These are phyloP conservation scores for Drosophila sturtevanti DNA, from an alignment of 1,140 invertebrate species.

Conservation along the genomic window DNA sequence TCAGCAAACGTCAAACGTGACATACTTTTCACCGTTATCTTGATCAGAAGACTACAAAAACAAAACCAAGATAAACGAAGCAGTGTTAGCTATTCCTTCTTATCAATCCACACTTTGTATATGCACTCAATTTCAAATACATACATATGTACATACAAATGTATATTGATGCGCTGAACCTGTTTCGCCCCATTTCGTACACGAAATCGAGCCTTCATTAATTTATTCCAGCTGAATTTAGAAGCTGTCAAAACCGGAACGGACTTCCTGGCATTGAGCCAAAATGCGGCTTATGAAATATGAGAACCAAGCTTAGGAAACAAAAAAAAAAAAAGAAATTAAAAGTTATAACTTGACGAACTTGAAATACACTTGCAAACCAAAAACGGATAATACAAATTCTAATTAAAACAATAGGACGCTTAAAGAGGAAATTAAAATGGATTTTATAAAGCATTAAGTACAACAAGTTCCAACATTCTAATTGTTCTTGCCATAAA, in stretches of 20 bases:
- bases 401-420: too few relatives aligned
- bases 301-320: slow-evolving; percentile 46
- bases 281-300: slow-evolving; percentile 68
- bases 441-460: too few relatives aligned
- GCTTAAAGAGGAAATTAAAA: too few relatives aligned
- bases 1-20: slow-evolving; percentile 65
- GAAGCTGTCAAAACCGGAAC: slow-evolving; percentile 67
- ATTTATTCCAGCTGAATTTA: slow-evolving; percentile 58
- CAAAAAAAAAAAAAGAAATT: slow-evolving; percentile 40
- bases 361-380: background rate
- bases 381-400: background rate
- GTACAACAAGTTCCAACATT: too few relatives aligned
- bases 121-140: slow-evolving; percentile 3
- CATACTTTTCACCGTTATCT: slow-evolving; percentile 71
- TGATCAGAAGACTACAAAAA: slow-evolving; percentile 21
- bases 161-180: slow-evolving; percentile 4
- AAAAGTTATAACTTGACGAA: slow-evolving; percentile 43
- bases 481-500: too few relatives aligned
- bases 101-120: slow-evolving; percentile 36
- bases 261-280: slow-evolving; percentile 76
- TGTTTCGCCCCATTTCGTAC: slow-evolving; percentile 13
- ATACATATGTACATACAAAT: too few relatives aligned
- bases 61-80: slow-evolving; percentile 5
- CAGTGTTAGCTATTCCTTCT: slow-evolving; percentile 50
- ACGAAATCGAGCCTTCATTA: slow-evolving; percentile 51